phyloP scores from a whole-genome alignment of 2,797 vertebrate species.

The Etheostoma perlongum region DNA sequence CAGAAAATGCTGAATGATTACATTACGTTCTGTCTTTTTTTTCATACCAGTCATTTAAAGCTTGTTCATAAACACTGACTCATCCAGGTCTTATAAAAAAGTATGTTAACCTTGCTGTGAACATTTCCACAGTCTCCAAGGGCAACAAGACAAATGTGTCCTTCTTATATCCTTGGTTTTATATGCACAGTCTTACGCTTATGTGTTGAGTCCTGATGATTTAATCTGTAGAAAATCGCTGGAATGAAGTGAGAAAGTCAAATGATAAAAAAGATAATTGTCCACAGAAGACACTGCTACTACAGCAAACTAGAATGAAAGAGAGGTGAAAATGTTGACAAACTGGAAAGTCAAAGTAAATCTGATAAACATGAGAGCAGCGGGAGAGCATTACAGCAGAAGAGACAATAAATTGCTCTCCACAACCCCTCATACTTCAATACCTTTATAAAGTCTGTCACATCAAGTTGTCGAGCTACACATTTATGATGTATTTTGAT shows the following conservation, averaged over 20 bases:
- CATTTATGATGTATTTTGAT: background rate
- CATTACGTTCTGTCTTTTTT: background rate
- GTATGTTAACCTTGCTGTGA: background rate
- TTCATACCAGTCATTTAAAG: background rate
- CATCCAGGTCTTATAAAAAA: background rate
- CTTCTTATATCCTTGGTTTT: background rate
- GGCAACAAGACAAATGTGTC: background rate
- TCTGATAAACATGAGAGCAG: conserved; percentile 3
- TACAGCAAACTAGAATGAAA: background rate
- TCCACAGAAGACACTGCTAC: background rate
- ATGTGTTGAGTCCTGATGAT: background rate
- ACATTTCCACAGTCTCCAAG: background rate
- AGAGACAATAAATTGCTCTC: background rate
- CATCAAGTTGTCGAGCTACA: background rate
- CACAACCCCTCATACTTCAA: background rate
- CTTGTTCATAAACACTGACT: background rate
- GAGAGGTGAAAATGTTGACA: background rate
- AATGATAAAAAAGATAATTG: background rate
- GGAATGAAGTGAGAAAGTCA: background rate
- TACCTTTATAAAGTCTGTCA: background rate
- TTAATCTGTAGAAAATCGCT: conserved; percentile 1
- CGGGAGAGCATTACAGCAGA: background rate
- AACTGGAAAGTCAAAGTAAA: background rate
- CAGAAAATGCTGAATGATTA: no score
- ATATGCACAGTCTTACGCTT: background rate